Base-by-base conservation (phyloP, 2,113 vertebrate genomes). In the Macaca nemestrina region DNA sequence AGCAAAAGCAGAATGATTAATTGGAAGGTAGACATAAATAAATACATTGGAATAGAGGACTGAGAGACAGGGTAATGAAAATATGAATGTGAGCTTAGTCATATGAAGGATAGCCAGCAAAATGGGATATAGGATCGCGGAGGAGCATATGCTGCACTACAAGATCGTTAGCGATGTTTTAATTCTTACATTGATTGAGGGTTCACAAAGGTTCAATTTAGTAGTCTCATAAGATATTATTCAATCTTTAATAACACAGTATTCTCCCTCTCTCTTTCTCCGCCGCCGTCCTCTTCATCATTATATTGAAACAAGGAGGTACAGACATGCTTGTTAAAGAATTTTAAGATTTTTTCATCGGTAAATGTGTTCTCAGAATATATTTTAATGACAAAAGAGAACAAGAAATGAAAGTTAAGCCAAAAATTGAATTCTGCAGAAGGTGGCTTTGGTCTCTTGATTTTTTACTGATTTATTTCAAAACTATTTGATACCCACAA, bases 221-320 rank as follows among this genome's bases (percentile, higher is more conserved):
- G 45, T 55, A 67, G 50, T 85, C n/a, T 43, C 59, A 32, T 4
- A 48, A 22, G 27, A 30, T 13, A 43, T 27, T 30, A 70, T 52
- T 72, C 70, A 40, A 8, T 38, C 17, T 23, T 5, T 20, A 43
- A 50, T 22, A 59, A 10, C 40, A 20, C 50, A 22, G 0, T 7
- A 40, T 61, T 43, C 30, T 50, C 13, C 35, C 25, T 11, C 12
- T 55, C 16, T 75, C 38, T 87, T 2, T 32, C 14, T 40, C 23
- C 0, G 3, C 57, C 23, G 0, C 57, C 8, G 0, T 30, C 52
- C 61, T 12, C 68, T 11, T 27, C 25, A 23, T 16, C 5, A 50
- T n/a, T 73, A 38, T n/a, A 86, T 50, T 11, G 68, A 61, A 85
- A 0, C 32, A 86, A 81, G 13, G 52, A 67, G 23, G 32, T 32